These are phyloP conservation scores for Drosophila littoralis DNA, from an alignment of 1,140 invertebrate species.

Conservation along the genomic window DNA sequence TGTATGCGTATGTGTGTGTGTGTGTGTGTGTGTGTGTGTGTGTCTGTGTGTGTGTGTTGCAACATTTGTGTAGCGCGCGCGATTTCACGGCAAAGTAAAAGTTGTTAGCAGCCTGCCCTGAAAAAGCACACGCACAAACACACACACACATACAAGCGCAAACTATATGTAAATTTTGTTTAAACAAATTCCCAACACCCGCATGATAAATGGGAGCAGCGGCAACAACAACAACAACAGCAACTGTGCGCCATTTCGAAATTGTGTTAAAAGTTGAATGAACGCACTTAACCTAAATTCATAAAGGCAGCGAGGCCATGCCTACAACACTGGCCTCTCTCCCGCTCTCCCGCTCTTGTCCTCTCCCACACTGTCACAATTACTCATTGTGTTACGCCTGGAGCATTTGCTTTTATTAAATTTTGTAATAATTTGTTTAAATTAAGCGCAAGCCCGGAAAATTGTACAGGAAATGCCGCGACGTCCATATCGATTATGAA, in stretches of 20 bases:
- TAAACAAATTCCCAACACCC: constrained; percentile 78
- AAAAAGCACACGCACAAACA: constrained; percentile 25
- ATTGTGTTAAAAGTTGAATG: constrained; percentile 84
- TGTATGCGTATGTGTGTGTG: constrained; percentile 10
- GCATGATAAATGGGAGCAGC: constrained; percentile 75
- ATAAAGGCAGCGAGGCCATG: constrained; percentile 57
- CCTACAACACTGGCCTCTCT: constrained; percentile 6
- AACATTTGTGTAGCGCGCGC: constrained; percentile 61
- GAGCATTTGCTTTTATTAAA: constrained; percentile 59
- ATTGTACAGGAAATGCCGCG: constrained; percentile 69
- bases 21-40: neutral
- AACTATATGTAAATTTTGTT: constrained; percentile 60
- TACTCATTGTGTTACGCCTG: constrained; percentile 15
- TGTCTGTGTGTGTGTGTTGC: constrained; percentile 47
- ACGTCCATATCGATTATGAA: constrained; percentile 63
- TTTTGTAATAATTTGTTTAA: constrained; percentile 82
- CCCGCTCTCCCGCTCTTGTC: neutral
- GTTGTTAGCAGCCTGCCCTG: constrained; percentile 54
- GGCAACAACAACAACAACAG: constrained; percentile 26
- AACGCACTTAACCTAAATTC: constrained; percentile 84
- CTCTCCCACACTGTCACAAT: constrained; percentile 3
- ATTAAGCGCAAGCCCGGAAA: constrained; percentile 68
- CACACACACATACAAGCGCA: constrained; percentile 8
- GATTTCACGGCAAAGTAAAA: constrained; percentile 82
- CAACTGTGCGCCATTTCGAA: constrained; percentile 75